Evolutionary conservation across 2,888 invertebrate genomes (phyloP), one percentile per base, ranked within the genome.

Genomic region (Philereme transversata): DNA sequence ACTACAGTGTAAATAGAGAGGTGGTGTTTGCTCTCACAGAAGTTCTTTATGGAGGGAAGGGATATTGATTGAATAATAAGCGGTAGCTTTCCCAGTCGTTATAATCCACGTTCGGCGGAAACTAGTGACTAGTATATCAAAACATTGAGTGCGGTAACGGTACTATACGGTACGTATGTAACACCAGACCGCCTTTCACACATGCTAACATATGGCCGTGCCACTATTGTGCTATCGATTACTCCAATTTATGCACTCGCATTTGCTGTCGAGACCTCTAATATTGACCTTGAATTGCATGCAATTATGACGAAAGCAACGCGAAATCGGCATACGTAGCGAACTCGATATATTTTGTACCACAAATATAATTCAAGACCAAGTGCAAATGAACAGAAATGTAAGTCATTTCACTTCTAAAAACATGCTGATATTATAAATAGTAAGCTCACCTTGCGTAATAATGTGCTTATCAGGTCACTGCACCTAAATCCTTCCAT

Each of bases 401-500:
- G 51, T 50, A 57, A 57, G 51, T 50, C 55, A 57, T 57, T 61
- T 69, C 58, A 48, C 57, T 47, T 8, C 9, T 54, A 22, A 36
- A 36, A 52, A 46, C 5, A 40, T 55, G 60, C 60, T 65, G 35
- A 10, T 60, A 60, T 60, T 54, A 61, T 60, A 57, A 69, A 70
- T 73, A 55, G 54, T 48, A 57, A 58, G 72, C 88, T 83, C 68
- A 90, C 90, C 87, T 84, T 83, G 77, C 75, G 77, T 77, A 84
- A 81, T 75, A 78, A 81, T 72, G 69, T 68, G 76, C 76, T 77
- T 84, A 81, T 89, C 83, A 90, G 82, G 86, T 87, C 83, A 93
- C 92, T 88, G 90, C 93, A 88, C 92, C 86, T 83, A 90, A 85
- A 84, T 88, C 79, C 90, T 88, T 93, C 94, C 94, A 90, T 92